Base-by-base conservation (phyloP, 2,888 invertebrate species). In the Carterocephalus palaemon region DNA sequence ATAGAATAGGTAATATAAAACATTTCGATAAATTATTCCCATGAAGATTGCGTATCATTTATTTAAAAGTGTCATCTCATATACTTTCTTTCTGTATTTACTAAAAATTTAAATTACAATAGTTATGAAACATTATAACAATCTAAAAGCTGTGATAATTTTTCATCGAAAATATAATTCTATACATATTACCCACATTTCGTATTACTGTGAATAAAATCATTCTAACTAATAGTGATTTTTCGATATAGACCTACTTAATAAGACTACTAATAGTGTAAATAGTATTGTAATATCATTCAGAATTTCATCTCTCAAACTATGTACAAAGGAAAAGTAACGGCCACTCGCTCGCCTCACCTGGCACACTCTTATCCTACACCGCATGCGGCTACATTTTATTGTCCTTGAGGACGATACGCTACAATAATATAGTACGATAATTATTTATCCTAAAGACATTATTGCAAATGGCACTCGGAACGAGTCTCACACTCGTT, bases 271-370 rank as follows among this genome's bases (percentile, higher is more conserved):
- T 65, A 69, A 60, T 70, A 67, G 71, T 67, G 72, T 81, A 78
- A 74, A 64, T 58, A 70, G 63, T 81, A 83, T 71, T 80, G 81
- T 79, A 82, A 82, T 79, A 78, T 77, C 77, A 77, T 81, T 80
- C 80, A 80, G 71, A 77, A 75, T 73, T n/a, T 70, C 66, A 55
- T 64, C 74, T 78, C 75, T 79, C 80, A 71, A 59, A 53, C 53
- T 71, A 67, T 73, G 53, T 72, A 73, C 70, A 75, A 51, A 54
- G 52, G 59, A 64, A 60, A 53, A 47, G 33, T 57, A 62, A 48
- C 42, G 52, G 54, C 52, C 47, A 46, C 50, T 47, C 50, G 37
- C 43, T 37, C 47, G 48, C 51, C 43, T 47, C 50, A 33, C 45
- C 42, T 53, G 49, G 47, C 50, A 54, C 49, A 54, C 45, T 42